A percentile compares a stretch with the other conserved stretches of the same genome.
Evolutionary conservation across 2,888 invertebrate genomes (phyloP).

Genomic region (Cataglyphis livida): DNA sequence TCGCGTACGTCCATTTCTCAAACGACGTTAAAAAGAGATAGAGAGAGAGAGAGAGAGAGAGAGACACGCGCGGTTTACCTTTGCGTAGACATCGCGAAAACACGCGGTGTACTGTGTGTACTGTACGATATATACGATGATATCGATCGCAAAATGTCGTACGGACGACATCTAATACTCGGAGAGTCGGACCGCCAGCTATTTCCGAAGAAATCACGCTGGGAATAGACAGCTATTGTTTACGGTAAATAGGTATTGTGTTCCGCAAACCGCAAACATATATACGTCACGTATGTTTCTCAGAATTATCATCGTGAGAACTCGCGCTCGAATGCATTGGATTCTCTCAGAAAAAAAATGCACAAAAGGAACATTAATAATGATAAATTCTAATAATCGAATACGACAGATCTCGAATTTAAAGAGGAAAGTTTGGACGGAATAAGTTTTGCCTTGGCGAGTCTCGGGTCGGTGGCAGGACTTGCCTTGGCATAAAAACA

Average conservation of each 20-base stretch:
- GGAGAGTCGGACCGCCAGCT: neutral
- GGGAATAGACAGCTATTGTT: conserved; percentile 36
- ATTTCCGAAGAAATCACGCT: conserved; percentile 38
- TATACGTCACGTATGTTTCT: neutral
- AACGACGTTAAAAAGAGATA: conserved; percentile 30
- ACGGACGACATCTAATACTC: conserved; percentile 15
- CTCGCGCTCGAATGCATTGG: neutral
- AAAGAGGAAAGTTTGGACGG: neutral
- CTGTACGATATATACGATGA: neutral
- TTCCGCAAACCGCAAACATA: neutral
- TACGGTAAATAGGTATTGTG: neutral
- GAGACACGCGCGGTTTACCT: conserved; percentile 23
- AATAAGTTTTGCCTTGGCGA: conserved; percentile 5
- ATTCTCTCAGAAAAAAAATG: no score
- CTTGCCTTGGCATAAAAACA: conserved; percentile 17
- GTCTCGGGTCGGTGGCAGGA: neutral
- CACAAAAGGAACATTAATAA: neutral
- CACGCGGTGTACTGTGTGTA: conserved; percentile 2
- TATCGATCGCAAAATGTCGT: conserved; percentile 35
- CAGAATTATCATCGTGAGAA: neutral
- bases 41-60: neutral
- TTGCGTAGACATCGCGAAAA: conserved; percentile 42
- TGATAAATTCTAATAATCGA: neutral
- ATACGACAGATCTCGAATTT: neutral
- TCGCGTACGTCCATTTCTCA: conserved; percentile 48